Evolutionary conservation across 2,113 vertebrate genomes (phyloP), one percentile per base, ranked within the genome.

Genomic region (Narcine bancroftii): DNA sequence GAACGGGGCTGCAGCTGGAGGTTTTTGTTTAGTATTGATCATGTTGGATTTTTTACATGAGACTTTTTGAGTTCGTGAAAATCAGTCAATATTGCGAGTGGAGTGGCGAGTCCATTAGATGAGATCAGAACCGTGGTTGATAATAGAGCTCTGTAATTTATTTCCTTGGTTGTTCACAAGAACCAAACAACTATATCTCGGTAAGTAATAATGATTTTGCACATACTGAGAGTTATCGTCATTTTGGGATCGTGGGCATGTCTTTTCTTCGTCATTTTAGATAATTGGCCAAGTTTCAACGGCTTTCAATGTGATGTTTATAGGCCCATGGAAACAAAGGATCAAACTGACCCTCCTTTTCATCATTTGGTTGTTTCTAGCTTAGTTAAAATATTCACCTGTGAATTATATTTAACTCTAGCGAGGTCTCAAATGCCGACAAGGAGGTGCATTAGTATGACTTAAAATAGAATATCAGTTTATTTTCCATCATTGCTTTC

Each of bases 1-100:
- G 98, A 98, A 99, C 97, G 97, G 97, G 96, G 96, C 97, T 99
- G 99, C 99, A 99, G 99, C 99, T 99, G 99, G 97, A 97, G 97
- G 97, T 97, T 99, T 91, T 99, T 99, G 98, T 99, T 99, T 97
- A 95, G 95, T 96, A 98, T 98, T 97, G 98, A 99, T 99, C 99
- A 98, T 97, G 98, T 96, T 97, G 98, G 97, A 98, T 97, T 97
- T n/a, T 69, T 97, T 97, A 97, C 98, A 98, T 98, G 98, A 98
- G 97, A 97, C 96, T 97, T 97, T 97, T 96, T 97, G 97, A 97
- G 96, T 98, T 97, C 97, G 98, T 97, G 98, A 96, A 96, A 98
- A 97, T 96, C 96, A 96, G 97, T 98, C 97, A 97, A 97, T 97
- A 98, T 98, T 97, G 97, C 98, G 97, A 99, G 98, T 96, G 95